These are phyloP conservation scores for Neodon shergylaensis DNA, from an alignment of 2,113 vertebrate genomes.

Conservation along the genomic window DNA sequence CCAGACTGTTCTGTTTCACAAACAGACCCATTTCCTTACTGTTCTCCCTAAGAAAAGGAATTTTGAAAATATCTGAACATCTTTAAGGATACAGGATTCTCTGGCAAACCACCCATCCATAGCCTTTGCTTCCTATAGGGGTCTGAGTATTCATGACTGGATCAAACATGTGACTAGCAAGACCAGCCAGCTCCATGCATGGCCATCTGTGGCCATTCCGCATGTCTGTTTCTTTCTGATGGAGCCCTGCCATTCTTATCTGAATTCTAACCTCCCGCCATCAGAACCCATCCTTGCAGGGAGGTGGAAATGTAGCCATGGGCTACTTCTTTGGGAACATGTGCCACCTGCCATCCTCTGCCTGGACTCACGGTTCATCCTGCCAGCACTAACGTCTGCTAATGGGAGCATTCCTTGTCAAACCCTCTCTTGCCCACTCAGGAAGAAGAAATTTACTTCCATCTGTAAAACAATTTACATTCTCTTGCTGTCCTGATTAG, in stretches of 20 bases:
- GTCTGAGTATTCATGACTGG: background rate
- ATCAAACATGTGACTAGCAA: background rate
- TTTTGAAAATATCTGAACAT: constrained; percentile 7
- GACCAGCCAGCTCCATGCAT: background rate
- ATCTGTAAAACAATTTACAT: constrained; percentile 9
- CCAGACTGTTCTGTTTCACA: background rate
- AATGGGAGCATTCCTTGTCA: background rate
- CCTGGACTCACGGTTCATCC: background rate
- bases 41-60: constrained; percentile 19
- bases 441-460: constrained; percentile 17
- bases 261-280: constrained; percentile 6
- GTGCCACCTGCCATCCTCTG: background rate
- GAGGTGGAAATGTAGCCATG: constrained; percentile 16
- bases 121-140: background rate
- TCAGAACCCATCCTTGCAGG: background rate
- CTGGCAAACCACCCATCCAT: background rate
- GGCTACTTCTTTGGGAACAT: background rate
- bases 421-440: background rate
- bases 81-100: constrained; percentile 24
- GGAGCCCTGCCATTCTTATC: constrained; percentile 11
- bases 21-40: background rate
- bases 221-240: background rate
- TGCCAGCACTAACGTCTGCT: background rate
- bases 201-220: constrained; percentile 36
- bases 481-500: constrained; percentile 28